These are phyloP conservation scores for Dicaeum eximium DNA, from an alignment of 2,113 vertebrate genomes.

Conservation along the genomic window DNA sequence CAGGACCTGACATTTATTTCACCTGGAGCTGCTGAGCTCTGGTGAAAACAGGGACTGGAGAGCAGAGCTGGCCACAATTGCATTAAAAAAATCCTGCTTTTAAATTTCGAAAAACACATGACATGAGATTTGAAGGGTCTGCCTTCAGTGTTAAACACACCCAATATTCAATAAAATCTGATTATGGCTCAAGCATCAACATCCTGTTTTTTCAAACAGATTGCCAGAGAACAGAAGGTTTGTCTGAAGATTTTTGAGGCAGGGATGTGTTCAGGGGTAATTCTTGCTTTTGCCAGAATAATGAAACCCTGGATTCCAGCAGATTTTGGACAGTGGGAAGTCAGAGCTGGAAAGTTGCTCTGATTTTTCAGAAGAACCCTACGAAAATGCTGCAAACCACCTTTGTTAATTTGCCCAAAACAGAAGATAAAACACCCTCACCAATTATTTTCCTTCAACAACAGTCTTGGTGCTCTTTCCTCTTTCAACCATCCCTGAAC, in stretches of 20 bases:
- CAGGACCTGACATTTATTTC: slow-evolving; percentile 25
- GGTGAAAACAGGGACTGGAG: not conserved
- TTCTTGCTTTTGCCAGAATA: not conserved
- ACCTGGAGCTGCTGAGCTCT: not conserved
- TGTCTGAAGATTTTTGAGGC: not conserved
- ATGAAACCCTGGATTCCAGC: not conserved
- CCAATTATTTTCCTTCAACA: not conserved
- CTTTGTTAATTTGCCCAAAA: not conserved
- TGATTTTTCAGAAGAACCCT: not conserved
- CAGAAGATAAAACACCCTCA: not conserved
- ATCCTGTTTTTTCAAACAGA: not conserved
- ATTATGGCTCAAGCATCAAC: not conserved
- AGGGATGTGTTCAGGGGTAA: accelerated
- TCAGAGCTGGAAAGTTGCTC: not conserved
- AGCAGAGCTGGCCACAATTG: not conserved
- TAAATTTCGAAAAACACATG: not conserved
- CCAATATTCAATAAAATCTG: not conserved
- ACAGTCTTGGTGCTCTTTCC: accelerated
- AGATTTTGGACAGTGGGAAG: not conserved
- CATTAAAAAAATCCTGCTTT: not conserved
- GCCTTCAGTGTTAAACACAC: not conserved
- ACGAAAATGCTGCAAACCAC: not conserved
- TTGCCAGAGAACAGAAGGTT: not conserved
- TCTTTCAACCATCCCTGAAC: not conserved
- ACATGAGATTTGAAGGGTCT: not conserved